phyloP scores from a whole-genome alignment of 2,888 invertebrate genomes.

The Lasioglossum leucozonium region DNA sequence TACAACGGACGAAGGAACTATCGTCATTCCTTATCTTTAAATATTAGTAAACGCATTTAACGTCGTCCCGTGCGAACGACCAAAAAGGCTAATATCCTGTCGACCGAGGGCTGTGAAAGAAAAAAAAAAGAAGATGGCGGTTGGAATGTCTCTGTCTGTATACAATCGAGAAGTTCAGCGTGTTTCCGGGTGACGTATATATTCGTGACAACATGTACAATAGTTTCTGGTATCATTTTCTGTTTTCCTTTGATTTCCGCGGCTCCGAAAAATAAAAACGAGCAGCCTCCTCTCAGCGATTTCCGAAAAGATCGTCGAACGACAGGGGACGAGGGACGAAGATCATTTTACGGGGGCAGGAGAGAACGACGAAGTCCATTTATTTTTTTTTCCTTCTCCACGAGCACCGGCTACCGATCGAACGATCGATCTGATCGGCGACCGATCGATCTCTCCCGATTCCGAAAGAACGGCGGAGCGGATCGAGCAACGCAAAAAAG shows the following conservation, averaged over 20 bases:
- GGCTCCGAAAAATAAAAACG: slow-evolving; percentile 29
- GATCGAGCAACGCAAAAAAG: slow-evolving; percentile 21
- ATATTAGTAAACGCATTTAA: slow-evolving; percentile 77
- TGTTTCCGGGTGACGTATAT: slow-evolving; percentile 39
- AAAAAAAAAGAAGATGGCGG: slow-evolving; percentile 62
- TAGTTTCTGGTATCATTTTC: not conserved
- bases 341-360: not conserved
- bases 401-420: slow-evolving; percentile 22
- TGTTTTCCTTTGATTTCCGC: slow-evolving; percentile 4
- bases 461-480: not conserved
- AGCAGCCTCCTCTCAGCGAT: slow-evolving; percentile 61
- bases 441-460: not conserved
- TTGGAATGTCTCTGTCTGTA: slow-evolving; percentile 83
- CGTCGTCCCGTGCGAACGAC: slow-evolving; percentile 64
- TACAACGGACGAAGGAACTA: slow-evolving; percentile 83
- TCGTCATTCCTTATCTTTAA: slow-evolving; percentile 80
- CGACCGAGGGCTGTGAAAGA: slow-evolving; percentile 65
- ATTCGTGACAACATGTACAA: slow-evolving; percentile 33
- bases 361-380: slow-evolving; percentile 1
- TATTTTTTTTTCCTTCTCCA: slow-evolving; percentile 12
- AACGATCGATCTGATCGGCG: not conserved
- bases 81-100: slow-evolving; percentile 63
- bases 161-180: slow-evolving; percentile 43
- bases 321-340: not conserved
- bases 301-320: slow-evolving; percentile 45